These are phyloP conservation scores for Potorous gilbertii DNA, from an alignment of 2,797 vertebrate genomes.

Conservation along the genomic window DNA sequence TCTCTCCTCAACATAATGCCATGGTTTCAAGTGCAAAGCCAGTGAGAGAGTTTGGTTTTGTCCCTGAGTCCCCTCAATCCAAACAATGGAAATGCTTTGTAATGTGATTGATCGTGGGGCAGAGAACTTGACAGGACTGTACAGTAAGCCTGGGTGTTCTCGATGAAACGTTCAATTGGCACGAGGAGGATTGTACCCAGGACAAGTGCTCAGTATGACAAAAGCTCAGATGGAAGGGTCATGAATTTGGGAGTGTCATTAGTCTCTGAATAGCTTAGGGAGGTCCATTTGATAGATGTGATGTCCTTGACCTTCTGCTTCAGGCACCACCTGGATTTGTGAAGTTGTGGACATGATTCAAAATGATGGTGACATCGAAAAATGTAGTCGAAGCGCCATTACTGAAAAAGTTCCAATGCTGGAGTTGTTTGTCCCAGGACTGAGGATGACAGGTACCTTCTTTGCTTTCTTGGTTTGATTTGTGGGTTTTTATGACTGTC, in stretches of 20 bases:
- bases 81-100: neutral
- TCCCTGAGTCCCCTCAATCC: neutral
- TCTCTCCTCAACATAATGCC: neutral
- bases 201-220: neutral
- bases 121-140: neutral
- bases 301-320: neutral
- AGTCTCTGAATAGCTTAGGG: neutral
- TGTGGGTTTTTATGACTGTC: neutral
- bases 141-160: neutral
- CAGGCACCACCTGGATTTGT: constrained; percentile 95
- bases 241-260: neutral
- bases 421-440: constrained; percentile 69
- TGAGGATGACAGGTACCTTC: constrained; percentile 78
- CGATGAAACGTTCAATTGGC: neutral
- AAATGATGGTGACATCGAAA: constrained; percentile 86
- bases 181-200: neutral
- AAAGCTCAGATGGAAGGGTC: neutral
- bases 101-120: neutral
- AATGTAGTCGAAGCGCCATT: constrained; percentile 88
- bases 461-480: neutral
- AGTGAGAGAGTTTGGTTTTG: neutral
- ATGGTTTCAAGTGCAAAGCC: neutral
- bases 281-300: neutral
- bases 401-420: constrained; percentile 89
- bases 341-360: constrained; percentile 93